phyloP scores from a whole-genome alignment of 1,140 invertebrate species.

The Diachasmimorpha longicaudata region DNA sequence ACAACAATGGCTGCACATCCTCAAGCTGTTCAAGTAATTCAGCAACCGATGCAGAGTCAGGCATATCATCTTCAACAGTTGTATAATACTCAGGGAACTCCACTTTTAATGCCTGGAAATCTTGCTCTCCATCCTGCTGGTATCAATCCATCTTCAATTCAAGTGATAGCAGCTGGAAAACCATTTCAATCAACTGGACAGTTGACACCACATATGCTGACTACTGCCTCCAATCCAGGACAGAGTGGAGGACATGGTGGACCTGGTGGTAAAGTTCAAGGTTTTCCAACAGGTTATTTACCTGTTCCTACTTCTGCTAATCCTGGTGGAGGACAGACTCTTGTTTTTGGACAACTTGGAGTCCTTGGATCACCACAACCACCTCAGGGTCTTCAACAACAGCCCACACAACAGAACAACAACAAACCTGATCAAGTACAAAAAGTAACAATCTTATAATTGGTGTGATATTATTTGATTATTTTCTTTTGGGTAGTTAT shows the following conservation, averaged over 20 bases:
- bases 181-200: constrained; percentile 79
- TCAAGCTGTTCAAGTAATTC: constrained; percentile 76
- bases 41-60: constrained; percentile 79
- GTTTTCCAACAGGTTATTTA: constrained; percentile 64
- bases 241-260: constrained; percentile 72
- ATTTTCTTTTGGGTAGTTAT: not conserved
- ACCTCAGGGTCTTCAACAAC: constrained; percentile 56
- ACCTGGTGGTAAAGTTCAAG: constrained; percentile 67
- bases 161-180: constrained; percentile 81
- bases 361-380: constrained; percentile 76
- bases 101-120: constrained; percentile 80
- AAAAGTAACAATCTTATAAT: constrained; percentile 44
- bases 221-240: constrained; percentile 68
- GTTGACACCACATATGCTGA: constrained; percentile 78
- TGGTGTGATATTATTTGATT: constrained; percentile 15
- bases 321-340: constrained; percentile 75
- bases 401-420: constrained; percentile 54
- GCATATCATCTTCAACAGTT: constrained; percentile 78
- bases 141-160: constrained; percentile 74
- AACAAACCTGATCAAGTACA: constrained; percentile 58
- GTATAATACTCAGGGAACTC: constrained; percentile 77
- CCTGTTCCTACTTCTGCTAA: constrained; percentile 80
- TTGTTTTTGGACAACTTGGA: constrained; percentile 79
- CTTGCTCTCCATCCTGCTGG: constrained; percentile 74
- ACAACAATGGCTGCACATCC: constrained; percentile 60